Percentiles rank a stretch among this genome's conserved stretches.
Evolutionary conservation across 2,797 vertebrate species (phyloP).

Genomic region (Gobionotothen gibberifrons): DNA sequence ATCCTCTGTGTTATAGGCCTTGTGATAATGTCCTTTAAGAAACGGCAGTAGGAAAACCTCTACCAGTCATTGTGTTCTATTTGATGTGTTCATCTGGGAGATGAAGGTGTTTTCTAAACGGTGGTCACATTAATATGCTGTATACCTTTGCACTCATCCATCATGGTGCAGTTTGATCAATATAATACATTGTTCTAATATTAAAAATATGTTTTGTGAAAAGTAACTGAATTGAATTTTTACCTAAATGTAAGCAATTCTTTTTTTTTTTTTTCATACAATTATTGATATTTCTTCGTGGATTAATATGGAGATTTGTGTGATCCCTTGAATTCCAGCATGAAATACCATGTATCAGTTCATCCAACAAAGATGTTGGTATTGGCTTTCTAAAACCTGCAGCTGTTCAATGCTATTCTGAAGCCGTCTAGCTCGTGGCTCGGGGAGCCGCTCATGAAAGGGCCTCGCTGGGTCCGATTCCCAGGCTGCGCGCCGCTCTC

Average conservation of each 20-base stretch:
- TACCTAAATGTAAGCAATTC: neutral
- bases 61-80: constrained; percentile 8
- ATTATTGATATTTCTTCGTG: constrained; percentile 21
- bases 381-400: constrained; percentile 27
- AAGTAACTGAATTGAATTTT: neutral
- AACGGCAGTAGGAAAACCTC: constrained; percentile 23
- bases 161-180: constrained; percentile 8
- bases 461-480: constrained; percentile 65
- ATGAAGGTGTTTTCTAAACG: neutral
- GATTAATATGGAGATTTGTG: constrained; percentile 8
- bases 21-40: constrained; percentile 42
- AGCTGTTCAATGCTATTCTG: constrained; percentile 51
- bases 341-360: constrained; percentile 36
- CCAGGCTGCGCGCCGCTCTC: constrained; percentile 63
- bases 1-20: constrained; percentile 43
- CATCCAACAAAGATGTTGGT: constrained; percentile 19
- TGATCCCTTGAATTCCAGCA: constrained; percentile 29
- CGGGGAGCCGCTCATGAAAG: constrained; percentile 55
- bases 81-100: neutral
- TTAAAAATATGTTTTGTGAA: neutral
- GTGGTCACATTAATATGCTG: neutral
- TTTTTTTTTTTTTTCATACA: constrained; percentile 8
- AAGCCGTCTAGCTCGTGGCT: constrained; percentile 37
- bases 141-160: constrained; percentile 1
- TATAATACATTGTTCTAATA: neutral